These are phyloP conservation scores for Arenaria interpres DNA, from an alignment of 2,113 vertebrate genomes.

Conservation along the genomic window DNA sequence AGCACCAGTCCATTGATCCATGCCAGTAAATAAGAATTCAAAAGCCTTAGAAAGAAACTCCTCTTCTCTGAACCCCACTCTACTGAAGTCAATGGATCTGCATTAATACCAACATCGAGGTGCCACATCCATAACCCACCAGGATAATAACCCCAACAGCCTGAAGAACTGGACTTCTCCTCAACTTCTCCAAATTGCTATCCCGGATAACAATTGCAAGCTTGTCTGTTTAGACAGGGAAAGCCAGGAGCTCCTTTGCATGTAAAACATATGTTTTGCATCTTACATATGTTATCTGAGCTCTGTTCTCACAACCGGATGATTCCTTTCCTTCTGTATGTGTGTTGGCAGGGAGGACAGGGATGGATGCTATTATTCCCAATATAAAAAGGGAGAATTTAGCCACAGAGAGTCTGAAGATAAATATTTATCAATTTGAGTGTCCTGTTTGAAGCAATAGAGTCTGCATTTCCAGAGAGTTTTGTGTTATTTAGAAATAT, in stretches of 20 bases:
- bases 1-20: neutral
- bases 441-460: neutral
- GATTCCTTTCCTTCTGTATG: neutral
- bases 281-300: neutral
- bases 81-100: neutral
- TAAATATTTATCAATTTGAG: constrained; percentile 35
- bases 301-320: neutral
- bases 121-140: neutral
- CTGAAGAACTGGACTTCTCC: neutral
- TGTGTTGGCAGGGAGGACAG: neutral
- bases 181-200: neutral
- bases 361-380: neutral
- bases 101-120: neutral
- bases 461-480: neutral
- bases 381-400: neutral
- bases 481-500: neutral
- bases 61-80: neutral
- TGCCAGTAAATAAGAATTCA: neutral
- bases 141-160: neutral
- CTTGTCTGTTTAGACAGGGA: neutral
- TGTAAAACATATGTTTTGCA: neutral
- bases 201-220: neutral
- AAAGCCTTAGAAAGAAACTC: neutral
- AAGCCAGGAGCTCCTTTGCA: neutral
- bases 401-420: neutral